Evolutionary conservation across 92 coral and sea anemone genomes (phyloP).

Genomic region (Diadumene lineata): DNA sequence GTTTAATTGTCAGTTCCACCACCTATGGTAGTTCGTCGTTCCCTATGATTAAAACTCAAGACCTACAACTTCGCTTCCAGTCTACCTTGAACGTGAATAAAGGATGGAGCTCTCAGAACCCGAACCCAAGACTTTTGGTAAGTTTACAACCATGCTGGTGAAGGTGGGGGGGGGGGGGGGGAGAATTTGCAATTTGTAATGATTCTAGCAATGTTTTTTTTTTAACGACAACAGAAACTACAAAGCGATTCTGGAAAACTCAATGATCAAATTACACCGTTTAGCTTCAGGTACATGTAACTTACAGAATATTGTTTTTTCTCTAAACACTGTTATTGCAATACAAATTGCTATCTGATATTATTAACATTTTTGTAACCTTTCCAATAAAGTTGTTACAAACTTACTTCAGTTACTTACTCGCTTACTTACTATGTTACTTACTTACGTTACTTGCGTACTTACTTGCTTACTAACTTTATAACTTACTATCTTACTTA

Average conservation of each 20-base stretch:
- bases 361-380: too few species aligned
- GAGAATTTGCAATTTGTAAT: too few species aligned
- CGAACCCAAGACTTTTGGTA: slow-evolving; percentile 72
- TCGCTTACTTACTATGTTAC: too few species aligned
- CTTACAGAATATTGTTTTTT: background rate
- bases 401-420: too few species aligned
- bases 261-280: slow-evolving; percentile 1
- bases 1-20: too few species aligned
- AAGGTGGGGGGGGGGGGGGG: background rate
- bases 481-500: too few species aligned
- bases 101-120: slow-evolving; percentile 62
- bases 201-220: too few species aligned
- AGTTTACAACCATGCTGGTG: background rate
- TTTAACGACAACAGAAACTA: slow-evolving; percentile 32
- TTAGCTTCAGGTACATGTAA: background rate
- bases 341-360: too few species aligned
- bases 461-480: too few species aligned
- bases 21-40: background rate
- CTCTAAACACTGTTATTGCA: background rate
- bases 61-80: slow-evolving; percentile 54
- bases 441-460: too few species aligned
- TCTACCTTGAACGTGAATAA: slow-evolving; percentile 35
- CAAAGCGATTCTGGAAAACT: slow-evolving; percentile 29
- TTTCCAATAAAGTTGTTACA: too few species aligned
- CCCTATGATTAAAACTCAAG: slow-evolving; percentile 42